A percentile compares a stretch with the other conserved stretches of the same genome.
These are phyloP conservation scores for Cichladusa arquata DNA, from an alignment of 2,113 vertebrate genomes.

Conservation along the genomic window DNA sequence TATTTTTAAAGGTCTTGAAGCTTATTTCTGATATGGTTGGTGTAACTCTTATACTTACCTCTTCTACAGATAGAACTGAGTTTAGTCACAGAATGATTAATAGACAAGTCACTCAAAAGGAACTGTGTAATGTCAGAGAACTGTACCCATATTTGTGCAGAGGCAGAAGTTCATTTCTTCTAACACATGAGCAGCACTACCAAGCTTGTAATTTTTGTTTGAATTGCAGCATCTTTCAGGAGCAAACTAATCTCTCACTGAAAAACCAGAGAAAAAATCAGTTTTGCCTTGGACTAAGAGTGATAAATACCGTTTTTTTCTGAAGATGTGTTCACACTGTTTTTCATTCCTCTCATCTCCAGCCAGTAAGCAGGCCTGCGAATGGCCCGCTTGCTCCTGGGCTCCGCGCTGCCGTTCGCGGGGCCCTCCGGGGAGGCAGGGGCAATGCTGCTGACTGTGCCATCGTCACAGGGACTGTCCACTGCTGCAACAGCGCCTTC, in stretches of 20 bases:
- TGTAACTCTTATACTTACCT: not conserved
- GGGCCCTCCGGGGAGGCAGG: conserved; percentile 67
- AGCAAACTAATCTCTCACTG: not conserved
- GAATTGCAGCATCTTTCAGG: not conserved
- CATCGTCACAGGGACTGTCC: conserved; percentile 42
- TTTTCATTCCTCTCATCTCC: conserved; percentile 72
- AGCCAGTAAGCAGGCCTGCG: conserved; percentile 74
- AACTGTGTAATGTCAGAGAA: not conserved
- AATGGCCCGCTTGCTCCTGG: conserved; percentile 62
- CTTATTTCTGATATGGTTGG: not conserved
- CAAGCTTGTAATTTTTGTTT: not conserved
- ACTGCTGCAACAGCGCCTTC: not conserved
- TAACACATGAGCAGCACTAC: not conserved
- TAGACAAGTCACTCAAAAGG: not conserved
- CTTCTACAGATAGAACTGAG: not conserved
- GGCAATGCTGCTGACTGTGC: conserved; percentile 56
- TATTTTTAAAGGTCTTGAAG: not conserved
- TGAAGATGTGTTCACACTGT: not conserved
- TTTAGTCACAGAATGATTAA: not conserved
- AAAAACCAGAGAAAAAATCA: not conserved
- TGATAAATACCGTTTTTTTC: conserved; percentile 1
- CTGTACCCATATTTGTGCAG: not conserved
- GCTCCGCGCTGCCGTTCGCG: conserved; percentile 62
- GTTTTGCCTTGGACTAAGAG: not conserved
- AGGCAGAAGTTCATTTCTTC: not conserved